phyloP scores from a whole-genome alignment of 2,888 invertebrate species.

The Lithophane semibrunnea region DNA sequence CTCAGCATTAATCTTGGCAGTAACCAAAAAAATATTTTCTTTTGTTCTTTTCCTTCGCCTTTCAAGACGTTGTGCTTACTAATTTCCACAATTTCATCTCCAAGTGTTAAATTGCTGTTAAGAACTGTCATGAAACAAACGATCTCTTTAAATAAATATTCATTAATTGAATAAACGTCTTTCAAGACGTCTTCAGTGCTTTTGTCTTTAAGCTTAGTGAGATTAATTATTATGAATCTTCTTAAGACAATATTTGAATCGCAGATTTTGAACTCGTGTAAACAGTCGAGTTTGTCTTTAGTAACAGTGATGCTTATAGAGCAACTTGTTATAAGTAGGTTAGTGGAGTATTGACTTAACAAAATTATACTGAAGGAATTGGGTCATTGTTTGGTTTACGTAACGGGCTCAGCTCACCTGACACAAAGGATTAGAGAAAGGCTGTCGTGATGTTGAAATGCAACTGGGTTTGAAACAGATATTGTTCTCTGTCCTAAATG shows the following conservation, averaged over 20 bases:
- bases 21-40: slow-evolving; percentile 35
- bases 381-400: slow-evolving; percentile 25
- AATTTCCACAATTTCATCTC: slow-evolving; percentile 42
- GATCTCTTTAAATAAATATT: slow-evolving; percentile 57
- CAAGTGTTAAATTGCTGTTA: slow-evolving; percentile 50
- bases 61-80: slow-evolving; percentile 30
- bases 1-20: slow-evolving; percentile 39
- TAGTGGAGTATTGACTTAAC: slow-evolving; percentile 46
- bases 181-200: slow-evolving; percentile 21
- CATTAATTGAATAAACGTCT: slow-evolving; percentile 57
- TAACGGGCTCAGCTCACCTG: slow-evolving; percentile 25
- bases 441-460: background rate
- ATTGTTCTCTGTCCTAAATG: slow-evolving; percentile 4
- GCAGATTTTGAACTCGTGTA: slow-evolving; percentile 49
- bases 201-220: slow-evolving; percentile 46
- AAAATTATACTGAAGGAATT: slow-evolving; percentile 38
- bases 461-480: slow-evolving; percentile 22
- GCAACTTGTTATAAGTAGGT: slow-evolving; percentile 35
- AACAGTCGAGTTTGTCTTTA: slow-evolving; percentile 37
- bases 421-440: slow-evolving; percentile 17
- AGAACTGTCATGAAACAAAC: slow-evolving; percentile 30
- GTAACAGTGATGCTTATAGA: slow-evolving; percentile 35
- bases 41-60: slow-evolving; percentile 19
- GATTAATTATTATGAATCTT: slow-evolving; percentile 57
- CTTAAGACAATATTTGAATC: slow-evolving; percentile 58